Evolutionary conservation across 2,113 vertebrate species (phyloP).

Genomic region (Phalacrocorax carbo): DNA sequence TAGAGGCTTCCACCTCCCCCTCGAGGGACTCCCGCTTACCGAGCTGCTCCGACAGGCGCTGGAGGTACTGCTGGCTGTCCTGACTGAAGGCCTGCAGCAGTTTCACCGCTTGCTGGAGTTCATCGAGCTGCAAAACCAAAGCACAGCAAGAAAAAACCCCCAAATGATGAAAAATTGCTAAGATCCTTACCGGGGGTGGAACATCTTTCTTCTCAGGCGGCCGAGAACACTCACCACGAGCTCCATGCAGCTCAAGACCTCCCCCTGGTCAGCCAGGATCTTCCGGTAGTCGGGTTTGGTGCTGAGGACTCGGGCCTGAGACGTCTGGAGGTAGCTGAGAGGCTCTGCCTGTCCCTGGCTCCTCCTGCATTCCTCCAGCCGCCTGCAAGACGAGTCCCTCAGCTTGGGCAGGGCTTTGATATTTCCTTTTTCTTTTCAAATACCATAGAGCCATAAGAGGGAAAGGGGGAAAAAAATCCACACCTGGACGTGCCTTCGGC

Average conservation of each 20-base stretch:
- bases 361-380: background rate
- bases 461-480: background rate
- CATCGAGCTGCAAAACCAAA: slow-evolving; percentile 56
- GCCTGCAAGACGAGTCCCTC: slow-evolving; percentile 23
- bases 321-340: background rate
- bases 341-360: background rate
- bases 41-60: slow-evolving; percentile 61
- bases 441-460: too few relatives aligned
- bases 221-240: slow-evolving; percentile 55
- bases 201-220: background rate
- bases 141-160: too few relatives aligned
- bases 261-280: slow-evolving; percentile 56
- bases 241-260: slow-evolving; percentile 59
- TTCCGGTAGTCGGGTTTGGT: slow-evolving; percentile 70
- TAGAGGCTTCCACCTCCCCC: fast-evolving
- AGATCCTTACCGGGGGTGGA: fast-evolving
- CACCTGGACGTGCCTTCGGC: slow-evolving; percentile 26
- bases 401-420: too few relatives aligned
- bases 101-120: slow-evolving; percentile 56
- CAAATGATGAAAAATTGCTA: background rate
- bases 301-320: slow-evolving; percentile 60
- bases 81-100: slow-evolving; percentile 57
- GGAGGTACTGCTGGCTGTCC: slow-evolving; percentile 52
- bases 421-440: background rate
- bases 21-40: slow-evolving; percentile 1